A percentile compares a stretch with the other conserved stretches of the same genome.
phyloP scores from a whole-genome alignment of 2,888 invertebrate species.

The Selenia dentaria region DNA sequence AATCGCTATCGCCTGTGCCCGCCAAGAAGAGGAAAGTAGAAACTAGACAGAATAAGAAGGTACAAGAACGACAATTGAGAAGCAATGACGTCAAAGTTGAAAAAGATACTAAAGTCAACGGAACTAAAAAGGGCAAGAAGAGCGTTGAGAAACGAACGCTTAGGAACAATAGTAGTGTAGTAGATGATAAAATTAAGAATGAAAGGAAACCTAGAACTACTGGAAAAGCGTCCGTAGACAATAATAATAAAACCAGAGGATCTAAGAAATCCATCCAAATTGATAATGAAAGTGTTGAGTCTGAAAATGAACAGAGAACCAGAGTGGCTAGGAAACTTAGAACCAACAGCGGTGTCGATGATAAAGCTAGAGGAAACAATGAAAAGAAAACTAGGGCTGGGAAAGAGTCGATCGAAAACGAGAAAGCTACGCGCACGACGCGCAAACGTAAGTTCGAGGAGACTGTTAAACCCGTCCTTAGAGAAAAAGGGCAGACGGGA shows the following conservation, averaged over 20 bases:
- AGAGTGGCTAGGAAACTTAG: constrained; percentile 28
- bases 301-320: not conserved
- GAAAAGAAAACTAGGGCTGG: constrained; percentile 42
- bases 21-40: constrained; percentile 72
- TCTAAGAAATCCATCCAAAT: not conserved
- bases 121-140: constrained; percentile 1
- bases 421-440: constrained; percentile 59
- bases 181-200: not conserved
- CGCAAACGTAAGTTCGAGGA: constrained; percentile 68
- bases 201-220: constrained; percentile 1
- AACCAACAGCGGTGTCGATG: constrained; percentile 33
- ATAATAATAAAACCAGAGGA: not conserved
- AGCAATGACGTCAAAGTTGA: constrained; percentile 40
- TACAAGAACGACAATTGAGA: constrained; percentile 46
- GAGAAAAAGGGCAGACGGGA: constrained; percentile 76
- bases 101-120: constrained; percentile 36
- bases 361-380: constrained; percentile 44
- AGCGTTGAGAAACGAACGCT: not conserved
- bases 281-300: not conserved
- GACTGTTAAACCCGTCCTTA: constrained; percentile 60
- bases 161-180: not conserved
- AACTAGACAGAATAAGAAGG: constrained; percentile 41
- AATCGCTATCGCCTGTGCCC: constrained; percentile 60
- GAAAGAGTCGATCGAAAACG: constrained; percentile 77
- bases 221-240: not conserved